phyloP scores from a whole-genome alignment of 2,888 invertebrate species.

The Dolichomitus sp. region DNA sequence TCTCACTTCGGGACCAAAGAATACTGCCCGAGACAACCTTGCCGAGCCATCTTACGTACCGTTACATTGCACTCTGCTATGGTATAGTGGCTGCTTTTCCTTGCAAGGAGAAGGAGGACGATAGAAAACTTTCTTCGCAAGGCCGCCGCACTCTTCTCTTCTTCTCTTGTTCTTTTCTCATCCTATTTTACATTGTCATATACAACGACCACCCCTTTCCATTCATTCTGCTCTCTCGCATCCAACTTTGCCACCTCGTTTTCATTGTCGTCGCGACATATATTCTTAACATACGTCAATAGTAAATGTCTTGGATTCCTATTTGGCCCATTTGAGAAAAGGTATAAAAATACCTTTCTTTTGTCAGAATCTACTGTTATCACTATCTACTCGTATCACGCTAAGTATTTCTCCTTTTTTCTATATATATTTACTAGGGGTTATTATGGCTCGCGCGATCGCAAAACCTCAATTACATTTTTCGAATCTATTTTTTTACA shows the following conservation, averaged over 20 bases:
- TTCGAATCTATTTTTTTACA: no score
- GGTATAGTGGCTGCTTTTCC: slow-evolving; percentile 9
- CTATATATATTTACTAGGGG: no score
- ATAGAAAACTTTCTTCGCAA: slow-evolving; percentile 18
- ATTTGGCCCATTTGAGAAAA: not conserved
- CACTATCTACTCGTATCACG: no score
- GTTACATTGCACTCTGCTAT: slow-evolving; percentile 1
- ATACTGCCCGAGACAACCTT: slow-evolving; percentile 1
- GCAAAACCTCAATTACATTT: no score
- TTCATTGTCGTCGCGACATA: not conserved
- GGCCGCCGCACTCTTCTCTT: not conserved
- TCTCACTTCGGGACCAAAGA: not conserved
- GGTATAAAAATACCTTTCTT: not conserved
- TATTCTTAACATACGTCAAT: not conserved
- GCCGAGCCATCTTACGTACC: slow-evolving; percentile 27
- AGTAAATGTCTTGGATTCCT: not conserved
- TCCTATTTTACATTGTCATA: slow-evolving; percentile 9
- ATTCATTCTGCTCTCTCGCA: not conserved
- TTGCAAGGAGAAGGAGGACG: not conserved
- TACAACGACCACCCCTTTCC: not conserved
- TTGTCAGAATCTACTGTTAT: no score
- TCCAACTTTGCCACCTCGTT: not conserved
- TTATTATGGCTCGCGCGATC: no score
- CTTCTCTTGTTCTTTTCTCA: slow-evolving; percentile 4
- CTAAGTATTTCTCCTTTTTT: no score